Evolutionary conservation across 2,797 vertebrate genomes (phyloP), one percentile per base, ranked within the genome.

Genomic region (Chrysocyon brachyurus): DNA sequence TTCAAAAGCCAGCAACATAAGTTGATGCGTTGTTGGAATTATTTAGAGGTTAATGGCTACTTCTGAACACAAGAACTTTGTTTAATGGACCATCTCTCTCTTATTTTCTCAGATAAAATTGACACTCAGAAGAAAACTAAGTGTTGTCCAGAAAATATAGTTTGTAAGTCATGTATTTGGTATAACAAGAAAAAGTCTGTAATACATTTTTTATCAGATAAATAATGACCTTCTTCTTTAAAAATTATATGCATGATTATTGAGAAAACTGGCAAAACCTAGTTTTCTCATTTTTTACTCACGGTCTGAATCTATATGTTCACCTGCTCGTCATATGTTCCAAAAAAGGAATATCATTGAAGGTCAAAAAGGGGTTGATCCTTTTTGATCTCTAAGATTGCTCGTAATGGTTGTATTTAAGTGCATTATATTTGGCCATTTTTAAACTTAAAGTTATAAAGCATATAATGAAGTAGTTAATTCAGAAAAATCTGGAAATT

Each of bases 41-140:
- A 36, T 63, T 83, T 92, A 84, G 68, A 93, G 22, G 63, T 88
- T 87, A 94, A 87, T 63, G 66, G 14, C 9, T 89, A 56, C 33
- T 91, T 90, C 36, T 91, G 33, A 94, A 73, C 31, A 64, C 2
- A 77, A 63, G 31, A 93, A 59, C 14, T 72, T 33, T 93, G 24
- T 56, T 77, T 59, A 85, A 59, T 68, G 21, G 63, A 21, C 11
- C 7, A 5, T 84, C 12, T 54, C 14, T 24, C 12, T 63, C 63
- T 88, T 61, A 57, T 66, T 83, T 85, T 83, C n/a, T 91, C 19
- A 36, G 12, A 7, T 89, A 86, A 91, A 72, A 54, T 2, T 11
- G 12, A 75, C 46, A 82, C 12, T 88, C 3, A 68, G 66, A 52
- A 49, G 24, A 95, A 88, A 70, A 90, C 59, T 59, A 70, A 79